phyloP scores from a whole-genome alignment of 1,140 invertebrate species.

The Drosophila nigromelanica region DNA sequence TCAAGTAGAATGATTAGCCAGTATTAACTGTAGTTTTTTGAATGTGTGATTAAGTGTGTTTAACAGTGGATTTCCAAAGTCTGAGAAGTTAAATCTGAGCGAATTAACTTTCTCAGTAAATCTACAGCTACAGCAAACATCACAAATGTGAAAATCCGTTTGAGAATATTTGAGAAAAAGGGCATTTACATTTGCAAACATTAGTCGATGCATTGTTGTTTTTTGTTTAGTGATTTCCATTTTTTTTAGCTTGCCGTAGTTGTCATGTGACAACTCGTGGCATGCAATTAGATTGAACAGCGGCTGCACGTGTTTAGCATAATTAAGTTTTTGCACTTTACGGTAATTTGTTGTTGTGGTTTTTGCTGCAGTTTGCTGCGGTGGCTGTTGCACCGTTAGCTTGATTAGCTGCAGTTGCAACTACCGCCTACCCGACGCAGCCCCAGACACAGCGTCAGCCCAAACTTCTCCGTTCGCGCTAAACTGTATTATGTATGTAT shows the following conservation, averaged over 20 bases:
- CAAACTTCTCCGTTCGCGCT: constrained; percentile 38
- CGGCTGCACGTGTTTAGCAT: constrained; percentile 72
- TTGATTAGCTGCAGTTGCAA: constrained; percentile 72
- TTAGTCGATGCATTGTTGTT: background rate
- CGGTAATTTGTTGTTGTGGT: constrained; percentile 60
- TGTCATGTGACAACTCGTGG: constrained; percentile 44
- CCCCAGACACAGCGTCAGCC: constrained; percentile 11
- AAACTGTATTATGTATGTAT: constrained; percentile 48
- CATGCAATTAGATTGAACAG: constrained; percentile 75
- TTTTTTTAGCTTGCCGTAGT: background rate
- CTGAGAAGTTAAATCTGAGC: no score
- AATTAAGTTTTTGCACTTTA: constrained; percentile 72
- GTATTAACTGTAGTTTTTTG: no score
- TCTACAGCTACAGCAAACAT: no score
- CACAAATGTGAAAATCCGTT: no score
- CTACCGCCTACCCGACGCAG: constrained; percentile 50
- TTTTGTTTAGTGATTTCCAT: background rate
- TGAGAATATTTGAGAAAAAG: no score
- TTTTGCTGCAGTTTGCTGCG: constrained; percentile 17
- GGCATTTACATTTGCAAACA: no score
- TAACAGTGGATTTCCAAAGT: no score
- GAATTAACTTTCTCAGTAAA: no score
- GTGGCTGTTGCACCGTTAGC: constrained; percentile 62
- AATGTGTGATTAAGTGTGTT: no score
- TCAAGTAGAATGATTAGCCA: no score